Percentiles rank a stretch among this genome's conserved stretches.
Conservation (phyloP, 2,797 vertebrate species). For the Ficedula albicollis region DNA sequence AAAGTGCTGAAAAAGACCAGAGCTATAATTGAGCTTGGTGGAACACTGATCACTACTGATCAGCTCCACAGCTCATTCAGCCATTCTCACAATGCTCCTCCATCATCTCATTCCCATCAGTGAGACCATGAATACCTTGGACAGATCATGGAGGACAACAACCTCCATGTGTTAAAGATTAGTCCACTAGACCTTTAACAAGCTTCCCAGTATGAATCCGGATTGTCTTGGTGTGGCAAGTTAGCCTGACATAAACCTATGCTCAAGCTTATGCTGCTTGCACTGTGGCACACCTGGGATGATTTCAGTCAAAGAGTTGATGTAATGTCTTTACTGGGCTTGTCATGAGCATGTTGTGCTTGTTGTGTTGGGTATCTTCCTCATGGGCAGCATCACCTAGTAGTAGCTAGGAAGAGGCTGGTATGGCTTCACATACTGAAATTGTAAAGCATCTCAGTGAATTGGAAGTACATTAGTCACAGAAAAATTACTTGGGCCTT, state of each 20-base stretch:
- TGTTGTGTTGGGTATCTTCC: not conserved
- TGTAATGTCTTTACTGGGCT: not conserved
- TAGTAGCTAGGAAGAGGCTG: not conserved
- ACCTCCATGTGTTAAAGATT: not conserved
- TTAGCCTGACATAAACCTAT: not conserved
- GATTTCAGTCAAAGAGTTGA: not conserved
- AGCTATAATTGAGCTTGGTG: not conserved
- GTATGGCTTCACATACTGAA: not conserved
- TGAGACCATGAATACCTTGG: not conserved
- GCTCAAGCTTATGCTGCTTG: not conserved
- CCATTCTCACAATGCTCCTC: not conserved
- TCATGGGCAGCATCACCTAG: not conserved
- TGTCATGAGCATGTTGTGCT: not conserved
- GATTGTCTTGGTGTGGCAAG: not conserved
- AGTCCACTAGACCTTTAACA: not conserved
- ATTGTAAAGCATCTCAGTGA: not conserved
- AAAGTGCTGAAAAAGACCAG: not conserved
- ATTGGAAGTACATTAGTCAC: not conserved
- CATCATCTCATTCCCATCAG: fast-evolving
- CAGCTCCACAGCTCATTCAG: not conserved
- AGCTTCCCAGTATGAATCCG: not conserved
- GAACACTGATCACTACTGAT: not conserved
- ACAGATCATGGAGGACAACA: not conserved
- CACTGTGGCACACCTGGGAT: not conserved
- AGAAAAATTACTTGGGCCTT: not conserved